These are phyloP conservation scores for Liolophura sinensis DNA, from an alignment of 1,140 invertebrate genomes.

Conservation along the genomic window DNA sequence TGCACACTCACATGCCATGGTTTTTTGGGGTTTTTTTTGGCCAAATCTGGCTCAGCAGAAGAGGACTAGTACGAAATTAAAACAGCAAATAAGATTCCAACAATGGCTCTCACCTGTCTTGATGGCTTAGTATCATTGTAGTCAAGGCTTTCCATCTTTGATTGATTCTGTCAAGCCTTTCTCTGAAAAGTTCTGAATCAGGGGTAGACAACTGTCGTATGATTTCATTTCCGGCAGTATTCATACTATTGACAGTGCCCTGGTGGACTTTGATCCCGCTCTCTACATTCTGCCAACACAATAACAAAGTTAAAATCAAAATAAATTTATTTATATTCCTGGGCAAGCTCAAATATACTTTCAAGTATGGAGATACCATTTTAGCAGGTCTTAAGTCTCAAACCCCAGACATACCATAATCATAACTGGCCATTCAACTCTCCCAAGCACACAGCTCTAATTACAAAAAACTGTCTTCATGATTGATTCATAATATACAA, in stretches of 20 bases:
- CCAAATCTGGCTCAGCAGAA: too few species aligned
- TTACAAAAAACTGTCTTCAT: too few species aligned
- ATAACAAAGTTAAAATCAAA: conserved; percentile 5
- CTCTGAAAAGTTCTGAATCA: conserved; percentile 65
- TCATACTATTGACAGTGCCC: conserved; percentile 46
- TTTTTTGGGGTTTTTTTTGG: too few species aligned
- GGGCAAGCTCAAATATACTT: too few species aligned
- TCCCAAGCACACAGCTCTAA: too few species aligned
- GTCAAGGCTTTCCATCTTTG: conserved; percentile 67
- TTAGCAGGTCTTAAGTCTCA: too few species aligned
- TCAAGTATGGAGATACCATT: too few species aligned
- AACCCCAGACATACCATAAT: too few species aligned
- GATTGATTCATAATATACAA: too few species aligned
- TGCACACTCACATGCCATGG: too few species aligned
- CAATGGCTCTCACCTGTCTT: background rate
- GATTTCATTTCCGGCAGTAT: conserved; percentile 49
- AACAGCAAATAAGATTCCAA: background rate
- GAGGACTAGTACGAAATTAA: too few species aligned
- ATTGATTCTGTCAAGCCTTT: conserved; percentile 67
- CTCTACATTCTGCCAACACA: conserved; percentile 48
- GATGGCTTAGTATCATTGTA: conserved; percentile 53
- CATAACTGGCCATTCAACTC: too few species aligned
- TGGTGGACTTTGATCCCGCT: conserved; percentile 42
- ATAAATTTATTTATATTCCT: background rate
- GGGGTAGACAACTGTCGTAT: conserved; percentile 54